These are phyloP conservation scores for Trogon melanurus DNA, from an alignment of 2,113 vertebrate species.

Conservation along the genomic window DNA sequence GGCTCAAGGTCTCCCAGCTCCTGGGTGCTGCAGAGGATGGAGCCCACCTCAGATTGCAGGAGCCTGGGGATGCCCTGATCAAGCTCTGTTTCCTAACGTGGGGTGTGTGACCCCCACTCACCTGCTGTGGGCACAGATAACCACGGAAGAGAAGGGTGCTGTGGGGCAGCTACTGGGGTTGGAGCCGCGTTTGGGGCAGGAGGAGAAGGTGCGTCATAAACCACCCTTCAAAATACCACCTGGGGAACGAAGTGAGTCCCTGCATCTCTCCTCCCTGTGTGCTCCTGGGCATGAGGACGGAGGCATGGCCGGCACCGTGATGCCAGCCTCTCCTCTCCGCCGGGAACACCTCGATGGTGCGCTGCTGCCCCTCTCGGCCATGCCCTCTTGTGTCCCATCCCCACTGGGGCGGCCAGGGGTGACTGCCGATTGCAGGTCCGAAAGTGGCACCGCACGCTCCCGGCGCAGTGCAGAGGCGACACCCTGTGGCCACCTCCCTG, in stretches of 20 bases:
- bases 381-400: accelerated
- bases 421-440: neutral
- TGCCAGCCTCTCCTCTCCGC: neutral
- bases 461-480: neutral
- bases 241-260: neutral
- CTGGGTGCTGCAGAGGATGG: neutral
- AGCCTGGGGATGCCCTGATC: neutral
- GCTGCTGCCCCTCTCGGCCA: accelerated
- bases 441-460: neutral
- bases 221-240: neutral
- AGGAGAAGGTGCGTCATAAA: neutral
- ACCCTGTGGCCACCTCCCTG: neutral
- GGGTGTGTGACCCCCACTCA: neutral
- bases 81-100: neutral
- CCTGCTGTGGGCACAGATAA: neutral
- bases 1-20: neutral
- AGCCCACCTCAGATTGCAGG: neutral
- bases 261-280: neutral
- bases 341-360: accelerated
- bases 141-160: neutral
- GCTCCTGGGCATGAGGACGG: neutral
- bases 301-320: accelerated
- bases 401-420: accelerated
- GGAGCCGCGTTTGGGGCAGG: neutral
- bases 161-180: neutral